Base-by-base conservation (phyloP, 2,113 vertebrate species). In the Choloepus hoffmanni region DNA sequence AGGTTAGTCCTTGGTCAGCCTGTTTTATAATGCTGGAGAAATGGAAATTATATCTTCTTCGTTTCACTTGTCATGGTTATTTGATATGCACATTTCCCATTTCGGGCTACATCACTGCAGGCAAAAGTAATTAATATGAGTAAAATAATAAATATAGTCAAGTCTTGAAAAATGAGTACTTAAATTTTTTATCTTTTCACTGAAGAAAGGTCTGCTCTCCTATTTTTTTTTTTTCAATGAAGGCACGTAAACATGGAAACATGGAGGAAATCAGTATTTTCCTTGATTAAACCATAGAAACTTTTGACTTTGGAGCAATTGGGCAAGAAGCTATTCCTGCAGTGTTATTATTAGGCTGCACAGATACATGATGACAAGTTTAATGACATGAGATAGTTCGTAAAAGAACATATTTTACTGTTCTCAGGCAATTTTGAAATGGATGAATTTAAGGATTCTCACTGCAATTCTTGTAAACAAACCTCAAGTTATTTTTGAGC, bases 101-200 rank as follows among this genome's bases (percentile, higher is more conserved):
- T 85, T 45, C 85, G 28, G 79, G 2, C 13, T 89, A 15, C 43
- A 36, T 43, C 82, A 62, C 50, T 79, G 45, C 9, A 65, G 33
- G 24, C 67, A 93, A 85, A 84, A 36, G 30, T 60, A 68, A 90
- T 58, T 73, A 91, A 81, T 60, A 45, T 21, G 18, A 21, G 11
- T 74, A 67, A 84, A 74, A 81, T 50, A 70, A 83, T 77, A 40
- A 77, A 53, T 43, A 83, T 62, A 24, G 10, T 53, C 43, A 91
- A 77, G 33, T 65, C 36, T 95, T 97, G 14, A 92, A 89, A 45
- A 89, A 85, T n/a, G 3, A 86, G 60, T 70, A 65, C 40, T 72
- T 92, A 67, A 91, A 70, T 60, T 96, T 78, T 73, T 36, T 83
- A 4, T 36, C 15, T 79, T 92, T 36, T 84, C 70, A 45, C 26